Percentiles rank a stretch among this genome's conserved stretches.
Evolutionary conservation across 2,888 invertebrate species (phyloP).

Genomic region (Bombylius major): DNA sequence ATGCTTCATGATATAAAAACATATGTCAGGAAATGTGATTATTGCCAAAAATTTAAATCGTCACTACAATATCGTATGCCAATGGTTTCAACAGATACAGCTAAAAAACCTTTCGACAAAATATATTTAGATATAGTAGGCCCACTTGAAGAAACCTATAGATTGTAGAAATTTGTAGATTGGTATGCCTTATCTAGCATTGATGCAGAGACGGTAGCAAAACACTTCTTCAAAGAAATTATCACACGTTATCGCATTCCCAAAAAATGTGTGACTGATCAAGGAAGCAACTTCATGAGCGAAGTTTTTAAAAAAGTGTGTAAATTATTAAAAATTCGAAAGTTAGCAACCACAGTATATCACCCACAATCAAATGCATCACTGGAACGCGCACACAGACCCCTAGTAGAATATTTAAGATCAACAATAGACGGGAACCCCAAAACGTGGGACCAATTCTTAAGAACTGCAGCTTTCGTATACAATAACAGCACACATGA

Average conservation of each 20-base stretch:
- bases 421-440: slow-evolving; percentile 3
- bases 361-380: slow-evolving; percentile 4
- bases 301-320: neutral
- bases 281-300: slow-evolving; percentile 2
- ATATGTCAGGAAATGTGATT: neutral
- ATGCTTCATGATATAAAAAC: neutral
- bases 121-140: neutral
- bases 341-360: neutral
- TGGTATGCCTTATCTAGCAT: slow-evolving; percentile 5
- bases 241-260: slow-evolving; percentile 6
- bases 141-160: neutral
- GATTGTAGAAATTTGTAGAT: slow-evolving; percentile 4
- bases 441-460: slow-evolving; percentile 10
- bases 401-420: slow-evolving; percentile 4
- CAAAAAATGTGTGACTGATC: slow-evolving; percentile 5
- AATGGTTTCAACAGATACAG: neutral
- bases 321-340: neutral
- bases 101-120: neutral
- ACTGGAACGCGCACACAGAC: slow-evolving; percentile 5
- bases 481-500: slow-evolving; percentile 3
- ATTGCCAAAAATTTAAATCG: neutral
- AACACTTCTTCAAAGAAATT: slow-evolving; percentile 1
- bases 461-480: slow-evolving; percentile 5
- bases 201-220: slow-evolving; percentile 8
- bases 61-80: neutral